Evolutionary conservation across 2,888 invertebrate species (phyloP).

Genomic region (Drosophila diplacantha): DNA sequence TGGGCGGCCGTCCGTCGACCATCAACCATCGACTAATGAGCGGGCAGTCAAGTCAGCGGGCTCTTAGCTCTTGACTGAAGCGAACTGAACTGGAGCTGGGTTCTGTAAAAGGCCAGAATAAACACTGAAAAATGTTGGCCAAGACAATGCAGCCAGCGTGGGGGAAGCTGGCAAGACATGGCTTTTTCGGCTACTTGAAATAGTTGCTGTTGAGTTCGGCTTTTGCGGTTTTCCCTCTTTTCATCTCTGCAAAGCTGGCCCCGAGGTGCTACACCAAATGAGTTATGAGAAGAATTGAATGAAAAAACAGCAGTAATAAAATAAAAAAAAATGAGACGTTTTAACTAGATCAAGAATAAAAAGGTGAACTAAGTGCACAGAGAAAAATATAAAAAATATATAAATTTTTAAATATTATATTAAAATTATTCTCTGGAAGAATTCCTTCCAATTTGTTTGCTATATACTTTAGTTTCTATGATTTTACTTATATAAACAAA

Average conservation of each 20-base stretch:
- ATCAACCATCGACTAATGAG: slow-evolving; percentile 60
- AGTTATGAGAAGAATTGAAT: slow-evolving; percentile 32
- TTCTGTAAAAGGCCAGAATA: slow-evolving; percentile 68
- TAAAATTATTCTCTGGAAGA: not conserved
- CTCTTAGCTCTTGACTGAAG: slow-evolving; percentile 25
- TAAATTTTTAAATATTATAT: not conserved
- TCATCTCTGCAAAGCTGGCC: slow-evolving; percentile 31
- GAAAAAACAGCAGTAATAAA: slow-evolving; percentile 12
- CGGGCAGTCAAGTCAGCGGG: slow-evolving; percentile 48
- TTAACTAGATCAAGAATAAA: slow-evolving; percentile 30
- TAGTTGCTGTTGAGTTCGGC: slow-evolving; percentile 53
- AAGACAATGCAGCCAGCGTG: slow-evolving; percentile 50
- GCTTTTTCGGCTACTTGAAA: slow-evolving; percentile 53
- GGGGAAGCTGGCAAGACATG: slow-evolving; percentile 13
- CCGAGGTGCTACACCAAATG: slow-evolving; percentile 41
- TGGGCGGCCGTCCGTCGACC: slow-evolving; percentile 37
- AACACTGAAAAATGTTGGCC: slow-evolving; percentile 33
- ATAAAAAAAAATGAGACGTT: slow-evolving; percentile 11
- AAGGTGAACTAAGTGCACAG: not conserved
- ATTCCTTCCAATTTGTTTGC: not conserved
- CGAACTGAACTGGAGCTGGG: slow-evolving; percentile 35
- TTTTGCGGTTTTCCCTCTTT: slow-evolving; percentile 45
- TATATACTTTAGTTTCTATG: too few relatives aligned
- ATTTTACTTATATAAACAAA: too few relatives aligned
- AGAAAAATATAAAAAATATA: not conserved